Base-by-base conservation (phyloP, 2,797 vertebrate genomes). In the Anabas testudineus region DNA sequence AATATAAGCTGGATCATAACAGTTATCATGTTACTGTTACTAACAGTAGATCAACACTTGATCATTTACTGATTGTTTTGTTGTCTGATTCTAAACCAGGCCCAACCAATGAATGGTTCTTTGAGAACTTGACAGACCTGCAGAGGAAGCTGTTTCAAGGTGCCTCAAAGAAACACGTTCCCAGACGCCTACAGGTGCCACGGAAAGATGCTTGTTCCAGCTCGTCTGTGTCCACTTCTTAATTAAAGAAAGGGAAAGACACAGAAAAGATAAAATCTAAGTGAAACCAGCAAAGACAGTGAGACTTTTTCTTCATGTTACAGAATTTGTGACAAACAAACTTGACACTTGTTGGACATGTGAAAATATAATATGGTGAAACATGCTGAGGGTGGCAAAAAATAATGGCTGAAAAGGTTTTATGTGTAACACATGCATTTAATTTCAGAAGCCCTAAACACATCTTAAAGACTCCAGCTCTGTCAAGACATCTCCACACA, bases 81-180 rank as follows among this genome's bases (percentile, higher is more conserved):
- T 37, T 51, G 34, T 5, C 37, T 47, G 30, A 39, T 66, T 55
- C 54, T 30, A 13, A 47, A 56, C 10, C n/a, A 76, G 71, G 21
- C 7, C 54, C 53, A 16, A 74, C 59, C 28, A 76, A 12, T 26
- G 5, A 34, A 8, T 86, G 75, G 65, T 83, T 76, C 62, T 71
- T 83, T 45, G 47, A 76, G 43, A 70, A 83, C 6, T 41, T 81
- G 63, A 10, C 3, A 3, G 56, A 79, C 1, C 78, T 81, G 22
- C 72, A 77, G 63, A 66, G 15, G 63, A 79, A 79, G 48, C 52
- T 79, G 55, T 71, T 68, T 48, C 45, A 22, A 1, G 78, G 76
- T 2, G 42, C 39, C 16, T 63, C 41, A 37, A 81, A 47, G 66
- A 79, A 68, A 51, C 19, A 4, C 10, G 18, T 30, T 43, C 18